Evolutionary conservation across 2,797 vertebrate species (phyloP).

Genomic region (Dicrostonyx torquatus): DNA sequence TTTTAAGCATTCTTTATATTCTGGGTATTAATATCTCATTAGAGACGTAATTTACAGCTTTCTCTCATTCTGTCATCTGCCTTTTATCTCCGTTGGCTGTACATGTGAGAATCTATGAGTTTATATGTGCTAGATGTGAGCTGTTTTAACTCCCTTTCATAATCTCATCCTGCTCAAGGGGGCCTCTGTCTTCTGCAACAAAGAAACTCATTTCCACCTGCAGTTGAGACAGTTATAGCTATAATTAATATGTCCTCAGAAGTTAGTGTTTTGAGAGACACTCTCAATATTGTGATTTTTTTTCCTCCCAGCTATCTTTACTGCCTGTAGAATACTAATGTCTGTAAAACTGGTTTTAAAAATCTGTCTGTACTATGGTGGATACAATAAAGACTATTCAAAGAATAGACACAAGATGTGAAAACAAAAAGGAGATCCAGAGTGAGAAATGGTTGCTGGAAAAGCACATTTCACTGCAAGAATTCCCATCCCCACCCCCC

Average conservation of each 20-base stretch:
- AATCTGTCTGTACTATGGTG: neutral
- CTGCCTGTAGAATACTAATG: neutral
- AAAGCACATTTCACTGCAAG: neutral
- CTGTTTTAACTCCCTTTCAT: neutral
- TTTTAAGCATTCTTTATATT: constrained; percentile 46
- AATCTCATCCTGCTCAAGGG: neutral
- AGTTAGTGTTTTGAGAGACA: neutral
- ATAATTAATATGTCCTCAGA: neutral
- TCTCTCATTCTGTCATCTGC: neutral
- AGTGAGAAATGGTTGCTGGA: neutral
- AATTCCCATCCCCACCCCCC: neutral
- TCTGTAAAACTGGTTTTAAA: neutral
- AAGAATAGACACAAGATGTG: neutral
- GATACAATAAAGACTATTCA: neutral
- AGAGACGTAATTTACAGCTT: neutral
- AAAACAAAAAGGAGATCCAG: neutral
- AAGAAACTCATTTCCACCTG: neutral
- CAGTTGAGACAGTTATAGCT: neutral
- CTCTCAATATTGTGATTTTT: constrained; percentile 18
- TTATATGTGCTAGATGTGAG: neutral
- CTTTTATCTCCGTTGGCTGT: neutral
- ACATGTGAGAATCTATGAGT: neutral
- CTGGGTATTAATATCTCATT: neutral
- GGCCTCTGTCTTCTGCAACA: neutral
- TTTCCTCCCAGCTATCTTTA: neutral